Conservation (phyloP, 2,113 vertebrate genomes). For the Chunga burmeisteri region DNA sequence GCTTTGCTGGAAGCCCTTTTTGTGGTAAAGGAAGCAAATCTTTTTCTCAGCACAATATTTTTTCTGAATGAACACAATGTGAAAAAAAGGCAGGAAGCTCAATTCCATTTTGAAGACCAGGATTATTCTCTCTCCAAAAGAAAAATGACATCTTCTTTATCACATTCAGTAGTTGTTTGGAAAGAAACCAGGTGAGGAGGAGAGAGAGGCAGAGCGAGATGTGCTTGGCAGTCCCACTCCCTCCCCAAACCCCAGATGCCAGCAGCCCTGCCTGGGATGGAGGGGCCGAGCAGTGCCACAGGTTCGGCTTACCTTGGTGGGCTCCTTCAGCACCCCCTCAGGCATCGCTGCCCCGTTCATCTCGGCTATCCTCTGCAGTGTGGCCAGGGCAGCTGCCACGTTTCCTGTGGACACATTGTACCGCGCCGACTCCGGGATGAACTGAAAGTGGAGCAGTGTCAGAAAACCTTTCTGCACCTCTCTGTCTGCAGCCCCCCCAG, state of each 20-base stretch:
- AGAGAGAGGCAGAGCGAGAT: fast-evolving
- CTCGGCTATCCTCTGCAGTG: slow-evolving; percentile 80
- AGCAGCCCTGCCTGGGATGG: fast-evolving
- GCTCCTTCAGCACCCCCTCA: slow-evolving; percentile 80
- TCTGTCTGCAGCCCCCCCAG: fast-evolving
- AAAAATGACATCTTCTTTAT: not conserved
- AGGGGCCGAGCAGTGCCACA: fast-evolving
- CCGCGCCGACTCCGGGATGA: slow-evolving; percentile 91
- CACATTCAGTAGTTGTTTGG: not conserved
- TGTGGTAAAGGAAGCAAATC: not conserved
- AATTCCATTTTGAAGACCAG: not conserved
- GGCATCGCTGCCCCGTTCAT: slow-evolving; percentile 81
- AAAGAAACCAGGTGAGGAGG: not conserved
- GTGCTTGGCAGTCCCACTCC: fast-evolving
- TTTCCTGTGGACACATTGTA: slow-evolving; percentile 88
- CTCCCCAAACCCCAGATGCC: fast-evolving
- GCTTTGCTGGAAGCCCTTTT: not conserved
- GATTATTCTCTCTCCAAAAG: not conserved
- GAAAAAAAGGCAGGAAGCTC: not conserved
- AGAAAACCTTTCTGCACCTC: not conserved
- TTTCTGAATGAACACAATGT: not conserved
- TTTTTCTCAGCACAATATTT: not conserved
- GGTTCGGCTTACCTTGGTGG: slow-evolving; percentile 66
- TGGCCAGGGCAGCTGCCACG: slow-evolving; percentile 71
- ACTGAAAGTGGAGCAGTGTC: slow-evolving; percentile 62